Base-by-base conservation (phyloP, 2,113 vertebrate genomes). In the Perca flavescens region DNA sequence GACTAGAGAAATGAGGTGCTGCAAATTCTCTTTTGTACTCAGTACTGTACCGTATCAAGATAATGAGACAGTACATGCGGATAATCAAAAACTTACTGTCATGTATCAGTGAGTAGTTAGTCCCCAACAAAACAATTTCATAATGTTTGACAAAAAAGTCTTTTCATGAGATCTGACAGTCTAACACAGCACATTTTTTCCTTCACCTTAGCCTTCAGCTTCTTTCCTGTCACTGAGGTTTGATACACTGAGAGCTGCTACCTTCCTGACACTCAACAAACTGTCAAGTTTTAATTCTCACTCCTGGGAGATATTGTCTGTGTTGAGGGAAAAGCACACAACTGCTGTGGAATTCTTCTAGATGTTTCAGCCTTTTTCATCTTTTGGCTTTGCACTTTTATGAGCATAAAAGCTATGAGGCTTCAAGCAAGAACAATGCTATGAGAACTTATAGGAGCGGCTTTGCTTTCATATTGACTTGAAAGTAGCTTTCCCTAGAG, bases 211-310 rank as follows among this genome's bases (percentile, higher is more conserved):
- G 34, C n/a, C 25, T 40, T 58, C 60, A 76, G 67, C 63, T 74
- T 64, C 22, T 36, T 70, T 58, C 40, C 36, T 68, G 68, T 75
- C 63, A 56, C 57, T 21, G 22, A 13, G 73, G 53, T 65, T 79
- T 77, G 73, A 77, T 64, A 61, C 43, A 64, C 66, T 16, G 73
- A 88, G 71, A 88, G 74, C 81, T 82, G 82, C 79, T 89, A 17
- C 73, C 53, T 81, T 79, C 75, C 58, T 79, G 80, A 83, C 74
- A 83, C 79, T 83, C 76, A 78, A 77, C 60, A 74, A 74, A 69
- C 76, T 88, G 84, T 84, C 10, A 11, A 77, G 82, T 83, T 85
- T 80, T 85, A 87, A 81, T 74, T 70, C 86, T 80, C 65, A 65
- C 82, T 89, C 73, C 50, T 4, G 62, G 54, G 83, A 85, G 76